Percentiles rank a stretch among this genome's conserved stretches.
Evolutionary conservation across 2,888 invertebrate genomes (phyloP).

Genomic region (Protonemura montana): DNA sequence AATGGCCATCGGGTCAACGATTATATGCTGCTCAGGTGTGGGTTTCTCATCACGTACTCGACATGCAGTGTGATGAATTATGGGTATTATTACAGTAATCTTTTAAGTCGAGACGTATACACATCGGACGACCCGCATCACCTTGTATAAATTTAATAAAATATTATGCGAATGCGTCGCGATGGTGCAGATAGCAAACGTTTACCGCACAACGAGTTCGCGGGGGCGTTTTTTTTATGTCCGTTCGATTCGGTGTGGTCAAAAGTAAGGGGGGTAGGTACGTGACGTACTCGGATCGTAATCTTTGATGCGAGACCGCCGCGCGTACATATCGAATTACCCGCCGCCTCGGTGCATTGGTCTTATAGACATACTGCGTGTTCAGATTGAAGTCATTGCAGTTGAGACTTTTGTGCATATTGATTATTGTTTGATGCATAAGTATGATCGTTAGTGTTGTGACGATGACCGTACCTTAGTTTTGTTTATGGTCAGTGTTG

Average conservation of each 20-base stretch:
- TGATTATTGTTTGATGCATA: too few relatives aligned
- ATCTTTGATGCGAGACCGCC: neutral
- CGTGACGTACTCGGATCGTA: neutral
- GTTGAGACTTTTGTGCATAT: too few relatives aligned
- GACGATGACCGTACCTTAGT: too few relatives aligned
- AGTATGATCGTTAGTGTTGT: too few relatives aligned
- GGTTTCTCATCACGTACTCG: slow-evolving; percentile 14
- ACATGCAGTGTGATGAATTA: slow-evolving; percentile 16
- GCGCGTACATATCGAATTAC: neutral
- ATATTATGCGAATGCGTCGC: neutral
- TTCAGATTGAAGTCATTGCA: neutral
- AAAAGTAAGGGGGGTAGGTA: neutral
- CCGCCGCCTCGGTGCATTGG: neutral
- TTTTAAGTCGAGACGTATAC: neutral
- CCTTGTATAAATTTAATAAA: neutral
- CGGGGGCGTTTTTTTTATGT: neutral
- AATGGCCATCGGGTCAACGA: neutral
- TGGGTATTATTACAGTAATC: slow-evolving; percentile 20
- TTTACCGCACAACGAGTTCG: neutral
- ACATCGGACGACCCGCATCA: neutral
- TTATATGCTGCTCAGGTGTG: slow-evolving; percentile 8
- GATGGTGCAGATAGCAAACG: neutral
- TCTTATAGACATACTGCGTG: neutral
- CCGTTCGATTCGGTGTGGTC: neutral
- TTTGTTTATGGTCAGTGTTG: too few relatives aligned